A percentile compares a stretch with the other conserved stretches of the same genome.
Evolutionary conservation across 2,888 invertebrate species (phyloP).

Genomic region (Erannis defoliaria): DNA sequence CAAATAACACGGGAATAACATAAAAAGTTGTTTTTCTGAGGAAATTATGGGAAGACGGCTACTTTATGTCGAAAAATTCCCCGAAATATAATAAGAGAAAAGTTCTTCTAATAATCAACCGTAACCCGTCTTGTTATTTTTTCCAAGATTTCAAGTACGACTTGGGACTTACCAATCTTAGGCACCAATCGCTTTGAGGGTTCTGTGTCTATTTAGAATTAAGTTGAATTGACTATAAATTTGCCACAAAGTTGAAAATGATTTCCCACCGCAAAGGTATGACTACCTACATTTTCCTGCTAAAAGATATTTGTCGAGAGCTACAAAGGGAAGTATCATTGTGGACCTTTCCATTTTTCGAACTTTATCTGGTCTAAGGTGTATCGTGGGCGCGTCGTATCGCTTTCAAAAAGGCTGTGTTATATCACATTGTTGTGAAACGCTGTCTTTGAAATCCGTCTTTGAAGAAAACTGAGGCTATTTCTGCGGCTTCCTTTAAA

Average conservation of each 20-base stretch:
- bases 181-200: not conserved
- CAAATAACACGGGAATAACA: not conserved
- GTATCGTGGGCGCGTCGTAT: slow-evolving; percentile 43
- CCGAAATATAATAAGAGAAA: slow-evolving; percentile 8
- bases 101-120: slow-evolving; percentile 2
- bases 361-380: slow-evolving; percentile 53
- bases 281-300: slow-evolving; percentile 48
- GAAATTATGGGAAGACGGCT: not conserved
- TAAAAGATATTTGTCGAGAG: slow-evolving; percentile 49
- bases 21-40: slow-evolving; percentile 6
- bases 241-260: slow-evolving; percentile 1
- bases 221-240: not conserved
- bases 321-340: slow-evolving; percentile 49
- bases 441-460: not conserved
- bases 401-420: slow-evolving; percentile 20
- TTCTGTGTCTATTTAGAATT: slow-evolving; percentile 4
- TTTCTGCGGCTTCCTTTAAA: not conserved
- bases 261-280: slow-evolving; percentile 23
- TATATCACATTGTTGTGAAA: slow-evolving; percentile 13
- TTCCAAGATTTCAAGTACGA: slow-evolving; percentile 23
- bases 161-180: slow-evolving; percentile 22
- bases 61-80: slow-evolving; percentile 1
- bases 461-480: slow-evolving; percentile 2
- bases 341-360: slow-evolving; percentile 51
- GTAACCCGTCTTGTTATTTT: slow-evolving; percentile 25